phyloP scores from a whole-genome alignment of 2,113 vertebrate species.

The Ornithorhynchus anatinus region DNA sequence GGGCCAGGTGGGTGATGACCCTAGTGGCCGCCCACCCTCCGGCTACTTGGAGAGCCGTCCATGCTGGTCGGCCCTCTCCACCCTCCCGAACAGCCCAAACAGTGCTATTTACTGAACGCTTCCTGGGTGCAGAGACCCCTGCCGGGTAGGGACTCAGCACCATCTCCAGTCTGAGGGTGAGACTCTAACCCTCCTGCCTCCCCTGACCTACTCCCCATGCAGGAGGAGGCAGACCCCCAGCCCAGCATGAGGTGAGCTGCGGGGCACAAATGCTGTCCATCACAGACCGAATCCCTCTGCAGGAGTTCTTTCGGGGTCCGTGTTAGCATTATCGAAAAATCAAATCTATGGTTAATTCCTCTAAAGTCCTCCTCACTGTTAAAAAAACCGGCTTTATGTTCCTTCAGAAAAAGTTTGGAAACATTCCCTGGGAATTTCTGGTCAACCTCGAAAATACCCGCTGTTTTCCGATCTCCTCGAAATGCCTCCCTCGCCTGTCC shows the following conservation, averaged over 20 bases:
- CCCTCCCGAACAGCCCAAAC: slow-evolving; percentile 70
- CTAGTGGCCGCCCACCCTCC: no score
- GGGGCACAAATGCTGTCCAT: slow-evolving; percentile 87
- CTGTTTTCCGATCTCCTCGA: slow-evolving; percentile 52
- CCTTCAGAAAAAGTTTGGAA: slow-evolving; percentile 85
- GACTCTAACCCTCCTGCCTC: background rate
- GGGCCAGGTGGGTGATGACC: no score
- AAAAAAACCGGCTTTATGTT: slow-evolving; percentile 74
- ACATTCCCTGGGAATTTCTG: slow-evolving; percentile 82
- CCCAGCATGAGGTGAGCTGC: slow-evolving; percentile 82
- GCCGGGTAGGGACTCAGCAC: slow-evolving; percentile 73
- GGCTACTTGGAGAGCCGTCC: no score
- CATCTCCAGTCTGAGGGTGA: slow-evolving; percentile 67
- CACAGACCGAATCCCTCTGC: slow-evolving; percentile 92
- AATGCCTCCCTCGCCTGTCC: background rate
- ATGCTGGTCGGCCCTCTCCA: no score
- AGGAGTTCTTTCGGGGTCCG: slow-evolving; percentile 91
- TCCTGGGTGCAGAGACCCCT: slow-evolving; percentile 75
- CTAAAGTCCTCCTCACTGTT: slow-evolving; percentile 88
- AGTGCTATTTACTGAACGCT: slow-evolving; percentile 46
- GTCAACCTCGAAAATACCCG: slow-evolving; percentile 77
- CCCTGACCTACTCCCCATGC: background rate
- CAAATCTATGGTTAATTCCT: slow-evolving; percentile 90
- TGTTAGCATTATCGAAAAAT: slow-evolving; percentile 92
- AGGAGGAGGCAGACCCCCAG: background rate